A percentile compares a stretch with the other conserved stretches of the same genome.
These are phyloP conservation scores for Champsocephalus gunnari DNA, from an alignment of 2,797 vertebrate genomes.

Conservation along the genomic window DNA sequence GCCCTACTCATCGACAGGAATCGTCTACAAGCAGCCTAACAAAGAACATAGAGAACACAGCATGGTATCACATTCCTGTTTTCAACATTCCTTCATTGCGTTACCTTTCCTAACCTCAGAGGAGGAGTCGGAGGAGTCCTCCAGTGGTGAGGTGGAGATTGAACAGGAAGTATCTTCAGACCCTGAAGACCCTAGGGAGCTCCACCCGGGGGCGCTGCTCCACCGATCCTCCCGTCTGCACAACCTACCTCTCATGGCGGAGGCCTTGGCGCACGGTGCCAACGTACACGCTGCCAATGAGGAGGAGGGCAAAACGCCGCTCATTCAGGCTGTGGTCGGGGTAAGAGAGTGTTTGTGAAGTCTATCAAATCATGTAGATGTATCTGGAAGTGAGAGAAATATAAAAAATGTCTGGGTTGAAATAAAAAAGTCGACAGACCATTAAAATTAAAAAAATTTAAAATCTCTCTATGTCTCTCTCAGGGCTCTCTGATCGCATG, in stretches of 20 bases:
- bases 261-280: conserved; percentile 92
- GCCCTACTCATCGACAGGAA: not conserved
- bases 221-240: conserved; percentile 87
- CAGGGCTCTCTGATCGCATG: conserved; percentile 96
- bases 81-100: not conserved
- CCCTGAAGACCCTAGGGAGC: conserved; percentile 89
- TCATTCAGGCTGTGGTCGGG: conserved; percentile 95
- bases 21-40: not conserved
- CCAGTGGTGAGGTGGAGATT: conserved; percentile 90
- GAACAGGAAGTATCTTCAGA: conserved; percentile 90
- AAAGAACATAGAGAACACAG: not conserved
- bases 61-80: not conserved
- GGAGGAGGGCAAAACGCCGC: conserved; percentile 91
- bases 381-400: not conserved
- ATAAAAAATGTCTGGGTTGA: not conserved
- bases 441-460: too few relatives aligned
- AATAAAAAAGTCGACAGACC: not conserved
- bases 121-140: conserved; percentile 93
- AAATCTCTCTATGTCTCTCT: not conserved
- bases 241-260: conserved; percentile 92
- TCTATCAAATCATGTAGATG: not conserved
- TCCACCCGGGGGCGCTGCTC: conserved; percentile 89
- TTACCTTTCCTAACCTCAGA: conserved; percentile 59
- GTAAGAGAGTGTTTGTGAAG: conserved; percentile 75
- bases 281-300: conserved; percentile 90